Conservation (phyloP, 1,140 invertebrate genomes). For the Ditylenchus dipsaci region DNA sequence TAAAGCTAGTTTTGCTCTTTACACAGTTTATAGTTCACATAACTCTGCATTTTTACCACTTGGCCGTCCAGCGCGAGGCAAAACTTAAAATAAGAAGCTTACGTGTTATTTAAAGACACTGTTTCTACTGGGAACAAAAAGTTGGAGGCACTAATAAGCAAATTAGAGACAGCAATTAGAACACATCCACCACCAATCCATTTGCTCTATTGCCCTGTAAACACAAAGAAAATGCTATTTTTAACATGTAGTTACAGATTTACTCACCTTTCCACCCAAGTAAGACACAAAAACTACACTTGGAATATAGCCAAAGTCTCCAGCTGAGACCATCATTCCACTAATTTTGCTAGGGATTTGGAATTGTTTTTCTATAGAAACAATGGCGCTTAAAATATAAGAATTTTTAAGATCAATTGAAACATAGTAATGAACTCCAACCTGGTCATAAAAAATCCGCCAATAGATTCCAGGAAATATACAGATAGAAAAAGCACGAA, state of each 20-base stretch:
- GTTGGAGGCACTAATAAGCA: slow-evolving; percentile 53
- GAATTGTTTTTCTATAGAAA: slow-evolving; percentile 54
- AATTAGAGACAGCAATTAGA: slow-evolving; percentile 54
- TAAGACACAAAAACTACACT: slow-evolving; percentile 57
- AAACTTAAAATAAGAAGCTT: too few relatives aligned
- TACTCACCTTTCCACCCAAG: slow-evolving; percentile 50
- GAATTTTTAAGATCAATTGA: neutral
- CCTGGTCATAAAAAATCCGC: slow-evolving; percentile 58
- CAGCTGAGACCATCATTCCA: slow-evolving; percentile 53
- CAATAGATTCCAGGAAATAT: slow-evolving; percentile 56
- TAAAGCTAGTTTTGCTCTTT: too few relatives aligned
- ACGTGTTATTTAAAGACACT: slow-evolving; percentile 14
- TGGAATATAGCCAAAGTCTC: slow-evolving; percentile 56
- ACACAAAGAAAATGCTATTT: too few relatives aligned
- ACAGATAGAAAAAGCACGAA: slow-evolving; percentile 54
- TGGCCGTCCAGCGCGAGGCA: too few relatives aligned
- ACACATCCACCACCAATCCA: slow-evolving; percentile 55
- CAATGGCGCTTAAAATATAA: slow-evolving; percentile 30
- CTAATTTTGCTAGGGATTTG: slow-evolving; percentile 56
- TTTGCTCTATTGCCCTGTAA: slow-evolving; percentile 44
- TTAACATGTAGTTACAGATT: too few relatives aligned
- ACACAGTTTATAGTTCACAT: too few relatives aligned
- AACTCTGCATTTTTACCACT: too few relatives aligned
- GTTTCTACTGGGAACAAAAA: slow-evolving; percentile 49
- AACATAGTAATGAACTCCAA: slow-evolving; percentile 22